Evolutionary conservation across 2,888 invertebrate genomes (phyloP), one percentile per base, ranked within the genome.

Genomic region (Allacma fusca): DNA sequence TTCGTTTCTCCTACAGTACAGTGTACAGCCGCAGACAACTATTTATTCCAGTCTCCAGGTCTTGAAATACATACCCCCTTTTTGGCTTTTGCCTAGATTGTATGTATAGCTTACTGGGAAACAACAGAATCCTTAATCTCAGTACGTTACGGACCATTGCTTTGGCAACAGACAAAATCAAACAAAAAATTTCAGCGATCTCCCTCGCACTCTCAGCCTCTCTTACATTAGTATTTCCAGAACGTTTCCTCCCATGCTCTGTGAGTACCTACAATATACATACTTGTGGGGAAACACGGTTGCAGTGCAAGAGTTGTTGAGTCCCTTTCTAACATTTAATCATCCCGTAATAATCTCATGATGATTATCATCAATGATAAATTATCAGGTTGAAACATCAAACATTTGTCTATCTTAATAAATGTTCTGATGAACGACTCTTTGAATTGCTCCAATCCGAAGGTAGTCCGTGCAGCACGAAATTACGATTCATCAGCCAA

Each of bases 111-210:
- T 26, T 12, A 62, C 4, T 62, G 24, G 12, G 62, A 26, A 62
- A 24, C 9, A 62, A 62, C 24, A 24, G 62, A 62, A 62, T 21
- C 62, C 62, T n/a, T 62, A 12, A 62, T 62, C 62, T 62, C 62
- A 23, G 62, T 24, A 12, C n/a, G 62, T 62, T 62, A 62, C 24
- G 62, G 23, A 62, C n/a, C 62, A 62, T 62, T 62, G 21, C 23
- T 24, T 62, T 62, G 7, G 23, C 62, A 62, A 7, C 9, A n/a
- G 62, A 62, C 23, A 62, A 62, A 50, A 50, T 13, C 50, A 50
- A n/a, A n/a, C 7, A 16, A 50, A 50, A 50, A 50, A 50, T 50
- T 50, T 13, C 50, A 50, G 50, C 50, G 16, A 19, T n/a, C 50
- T 50, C 19, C 50, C 50, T 34, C 9, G 5, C 9, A 9, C 9